phyloP scores from a whole-genome alignment of 1,140 invertebrate genomes.

The Pseudomyrmex pallidus region DNA sequence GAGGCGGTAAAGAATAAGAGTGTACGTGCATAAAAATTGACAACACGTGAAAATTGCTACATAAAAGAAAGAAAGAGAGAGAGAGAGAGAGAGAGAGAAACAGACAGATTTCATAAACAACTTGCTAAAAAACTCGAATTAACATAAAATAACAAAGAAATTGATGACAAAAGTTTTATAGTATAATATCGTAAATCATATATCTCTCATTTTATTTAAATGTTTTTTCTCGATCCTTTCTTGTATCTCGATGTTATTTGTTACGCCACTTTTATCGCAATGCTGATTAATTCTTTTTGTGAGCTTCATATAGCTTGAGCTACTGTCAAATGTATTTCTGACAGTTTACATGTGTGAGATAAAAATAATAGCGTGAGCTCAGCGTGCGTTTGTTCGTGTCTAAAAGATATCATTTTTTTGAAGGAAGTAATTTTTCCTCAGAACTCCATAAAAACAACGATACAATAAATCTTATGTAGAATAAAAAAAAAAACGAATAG shows the following conservation, averaged over 20 bases:
- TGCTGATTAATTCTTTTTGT: too few relatives aligned
- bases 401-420: too few relatives aligned
- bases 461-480: conserved; percentile 24
- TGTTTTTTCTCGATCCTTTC: background rate
- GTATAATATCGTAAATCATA: background rate
- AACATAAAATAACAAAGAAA: conserved; percentile 5
- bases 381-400: too few relatives aligned
- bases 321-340: too few relatives aligned
- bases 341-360: too few relatives aligned
- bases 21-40: conserved; percentile 30
- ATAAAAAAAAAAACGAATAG: conserved; percentile 45
- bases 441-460: background rate
- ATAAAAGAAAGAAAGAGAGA: conserved; percentile 7
- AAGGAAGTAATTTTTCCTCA: too few relatives aligned
- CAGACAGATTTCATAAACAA: too few relatives aligned
- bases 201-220: conserved; percentile 11
- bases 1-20: conserved; percentile 37
- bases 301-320: too few relatives aligned
- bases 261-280: too few relatives aligned
- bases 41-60: conserved; percentile 4
- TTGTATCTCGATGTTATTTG: background rate
- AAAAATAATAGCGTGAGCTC: background rate
- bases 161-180: background rate
- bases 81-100: too few relatives aligned
- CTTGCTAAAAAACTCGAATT: conserved; percentile 9